phyloP scores from a whole-genome alignment of 2,888 invertebrate genomes.

The Acleris holmiana region DNA sequence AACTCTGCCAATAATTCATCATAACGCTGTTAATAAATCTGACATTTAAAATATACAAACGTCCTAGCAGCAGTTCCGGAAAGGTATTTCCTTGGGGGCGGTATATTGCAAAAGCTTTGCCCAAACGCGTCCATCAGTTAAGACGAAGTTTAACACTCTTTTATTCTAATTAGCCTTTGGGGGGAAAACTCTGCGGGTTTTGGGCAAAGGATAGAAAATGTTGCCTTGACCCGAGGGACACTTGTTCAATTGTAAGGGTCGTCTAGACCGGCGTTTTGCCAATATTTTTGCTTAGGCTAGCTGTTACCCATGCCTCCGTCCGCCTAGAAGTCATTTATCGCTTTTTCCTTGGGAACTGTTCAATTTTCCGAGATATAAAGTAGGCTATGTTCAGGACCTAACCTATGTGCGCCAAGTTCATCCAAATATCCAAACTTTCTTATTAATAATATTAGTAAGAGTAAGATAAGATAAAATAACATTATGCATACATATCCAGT shows the following conservation, averaged over 20 bases:
- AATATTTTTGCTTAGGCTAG: constrained; percentile 18
- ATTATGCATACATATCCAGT: constrained; percentile 27
- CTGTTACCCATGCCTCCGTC: too few species aligned
- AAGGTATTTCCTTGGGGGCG: constrained; percentile 46
- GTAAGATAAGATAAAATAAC: too few species aligned
- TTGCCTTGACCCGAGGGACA: constrained; percentile 55
- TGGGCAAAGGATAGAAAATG: constrained; percentile 54
- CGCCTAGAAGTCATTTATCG: too few species aligned
- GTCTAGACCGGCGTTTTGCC: constrained; percentile 42
- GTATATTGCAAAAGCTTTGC: constrained; percentile 51
- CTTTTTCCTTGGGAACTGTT: too few species aligned
- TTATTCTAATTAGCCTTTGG: constrained; percentile 75
- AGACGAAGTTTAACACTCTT: constrained; percentile 74
- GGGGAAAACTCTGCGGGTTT: constrained; percentile 60
- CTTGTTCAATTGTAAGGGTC: constrained; percentile 61
- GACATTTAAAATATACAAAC: constrained; percentile 24
- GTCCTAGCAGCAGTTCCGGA: constrained; percentile 39
- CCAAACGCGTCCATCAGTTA: constrained; percentile 65
- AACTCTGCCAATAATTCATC: constrained; percentile 14
- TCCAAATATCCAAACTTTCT: too few species aligned
- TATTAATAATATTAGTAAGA: too few species aligned
- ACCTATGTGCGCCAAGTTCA: too few species aligned
- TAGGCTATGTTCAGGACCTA: too few species aligned
- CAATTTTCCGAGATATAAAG: too few species aligned
- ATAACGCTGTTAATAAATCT: constrained; percentile 26